Evolutionary conservation across 2,113 vertebrate species (phyloP).

Genomic region (Caracal caracal): DNA sequence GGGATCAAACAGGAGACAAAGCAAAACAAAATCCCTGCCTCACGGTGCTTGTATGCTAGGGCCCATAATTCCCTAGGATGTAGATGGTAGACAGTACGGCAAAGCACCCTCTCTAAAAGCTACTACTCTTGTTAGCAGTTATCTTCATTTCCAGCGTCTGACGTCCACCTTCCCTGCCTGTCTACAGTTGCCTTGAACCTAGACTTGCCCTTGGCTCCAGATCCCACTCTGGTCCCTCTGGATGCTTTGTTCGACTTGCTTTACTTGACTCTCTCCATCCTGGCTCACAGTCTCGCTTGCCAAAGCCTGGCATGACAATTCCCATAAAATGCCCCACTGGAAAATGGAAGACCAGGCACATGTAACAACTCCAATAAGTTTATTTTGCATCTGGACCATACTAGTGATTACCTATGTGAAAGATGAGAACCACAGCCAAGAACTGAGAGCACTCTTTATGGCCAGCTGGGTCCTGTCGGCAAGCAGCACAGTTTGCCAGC

Average conservation of each 20-base stretch:
- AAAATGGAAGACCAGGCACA: constrained; percentile 35
- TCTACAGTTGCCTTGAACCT: neutral
- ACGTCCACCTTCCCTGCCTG: neutral
- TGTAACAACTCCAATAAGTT: neutral
- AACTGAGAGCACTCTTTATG: neutral
- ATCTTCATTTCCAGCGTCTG: neutral
- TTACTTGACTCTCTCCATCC: neutral
- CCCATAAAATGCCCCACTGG: constrained; percentile 23
- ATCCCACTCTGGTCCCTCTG: neutral
- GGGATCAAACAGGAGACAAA: neutral
- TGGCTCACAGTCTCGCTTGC: constrained; percentile 60
- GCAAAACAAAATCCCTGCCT: neutral
- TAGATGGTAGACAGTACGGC: neutral
- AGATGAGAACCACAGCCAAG: neutral
- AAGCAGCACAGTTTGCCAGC: neutral
- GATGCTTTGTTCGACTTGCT: neutral
- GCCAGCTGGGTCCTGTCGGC: neutral
- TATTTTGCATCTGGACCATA: neutral
- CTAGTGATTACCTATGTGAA: neutral
- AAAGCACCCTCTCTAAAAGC: neutral
- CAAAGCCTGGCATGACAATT: constrained; percentile 31
- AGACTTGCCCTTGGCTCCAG: neutral
- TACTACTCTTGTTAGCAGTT: neutral
- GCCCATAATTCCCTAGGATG: neutral
- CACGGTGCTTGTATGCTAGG: neutral